phyloP scores from a whole-genome alignment of 2,113 vertebrate species.

The Myrmophylax atrothorax region DNA sequence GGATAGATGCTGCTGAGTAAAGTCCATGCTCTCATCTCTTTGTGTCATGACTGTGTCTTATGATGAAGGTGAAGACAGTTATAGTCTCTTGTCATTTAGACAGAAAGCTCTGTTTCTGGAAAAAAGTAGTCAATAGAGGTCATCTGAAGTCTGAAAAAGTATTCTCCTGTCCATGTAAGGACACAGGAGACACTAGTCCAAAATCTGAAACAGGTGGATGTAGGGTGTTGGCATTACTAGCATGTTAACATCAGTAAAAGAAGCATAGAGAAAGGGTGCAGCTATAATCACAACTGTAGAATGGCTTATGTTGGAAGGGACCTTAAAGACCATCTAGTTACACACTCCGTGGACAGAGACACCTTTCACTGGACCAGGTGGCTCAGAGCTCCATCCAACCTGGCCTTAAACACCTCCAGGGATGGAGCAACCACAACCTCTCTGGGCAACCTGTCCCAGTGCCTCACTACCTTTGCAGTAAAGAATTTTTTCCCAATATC shows the following conservation, averaged over 20 bases:
- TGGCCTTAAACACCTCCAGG: background rate
- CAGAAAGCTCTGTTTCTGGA: background rate
- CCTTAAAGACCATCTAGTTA: background rate
- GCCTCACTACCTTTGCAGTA: background rate
- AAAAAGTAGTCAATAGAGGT: background rate
- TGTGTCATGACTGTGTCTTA: background rate
- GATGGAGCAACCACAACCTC: background rate
- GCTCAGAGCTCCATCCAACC: background rate
- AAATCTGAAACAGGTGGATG: background rate
- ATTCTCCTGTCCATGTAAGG: background rate
- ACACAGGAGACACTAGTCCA: background rate
- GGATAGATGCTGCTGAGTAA: background rate
- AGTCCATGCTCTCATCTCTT: background rate
- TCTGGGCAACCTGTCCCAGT: background rate
- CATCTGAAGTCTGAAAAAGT: background rate
- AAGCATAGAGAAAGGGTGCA: background rate
- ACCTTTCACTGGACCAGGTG: background rate
- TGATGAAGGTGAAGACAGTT: background rate
- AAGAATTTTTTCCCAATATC: background rate
- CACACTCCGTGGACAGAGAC: background rate
- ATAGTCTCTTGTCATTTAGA: background rate
- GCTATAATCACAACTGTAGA: background rate
- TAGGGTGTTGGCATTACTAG: background rate
- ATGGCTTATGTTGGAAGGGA: background rate
- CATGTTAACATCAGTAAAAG: background rate